Base-by-base conservation (phyloP, 1,140 invertebrate species). In the Cyclina sinensis region DNA sequence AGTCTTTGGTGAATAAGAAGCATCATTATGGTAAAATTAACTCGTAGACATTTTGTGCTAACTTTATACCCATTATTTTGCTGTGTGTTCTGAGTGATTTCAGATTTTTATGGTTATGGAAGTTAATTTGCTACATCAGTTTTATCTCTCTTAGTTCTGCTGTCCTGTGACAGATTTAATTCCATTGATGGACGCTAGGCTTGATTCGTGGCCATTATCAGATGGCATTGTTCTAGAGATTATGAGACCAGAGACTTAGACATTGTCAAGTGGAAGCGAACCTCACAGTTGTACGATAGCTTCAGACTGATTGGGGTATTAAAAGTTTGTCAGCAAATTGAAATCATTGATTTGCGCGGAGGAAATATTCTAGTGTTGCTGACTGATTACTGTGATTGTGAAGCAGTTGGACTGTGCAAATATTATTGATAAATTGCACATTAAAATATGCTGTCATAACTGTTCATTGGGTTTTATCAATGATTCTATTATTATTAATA, bases 331-430 rank as follows among this genome's bases (percentile, higher is more conserved):
- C 68, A 39, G 76, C 85, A 87, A 68, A 87, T 87, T 87, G 85
- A 87, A 87, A 65, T 80, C 30, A 87, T 87, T 87, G 85, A 79
- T 87, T 68, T 80, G 73, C 65, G 51, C 46, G n/a, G 3, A 30
- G 85, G 85, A 79, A 86, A 59, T 79, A 59, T 51, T 79, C 59
- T 32, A 4, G 24, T 79, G 74, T 87, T 68, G 9, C 46, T 80
- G 76, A 80, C 59, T 78, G 74, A 59, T 87, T 54, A 80, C 54
- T 68, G 57, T 65, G 35, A 87, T 87, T 80, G 81, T 62, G 39
- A 30, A 51, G 59, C 4, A 37, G 37, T 79, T 1, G 18, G 12
- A 70, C 24, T 48, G 81, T 43, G 46, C 43, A 51, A 39, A 70
- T 70, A 51, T 24, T 83, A 83, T 83, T 51, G 81, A 83, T 83